Base-by-base conservation (phyloP, 2,888 invertebrate species). In the Ophion ellenae region DNA sequence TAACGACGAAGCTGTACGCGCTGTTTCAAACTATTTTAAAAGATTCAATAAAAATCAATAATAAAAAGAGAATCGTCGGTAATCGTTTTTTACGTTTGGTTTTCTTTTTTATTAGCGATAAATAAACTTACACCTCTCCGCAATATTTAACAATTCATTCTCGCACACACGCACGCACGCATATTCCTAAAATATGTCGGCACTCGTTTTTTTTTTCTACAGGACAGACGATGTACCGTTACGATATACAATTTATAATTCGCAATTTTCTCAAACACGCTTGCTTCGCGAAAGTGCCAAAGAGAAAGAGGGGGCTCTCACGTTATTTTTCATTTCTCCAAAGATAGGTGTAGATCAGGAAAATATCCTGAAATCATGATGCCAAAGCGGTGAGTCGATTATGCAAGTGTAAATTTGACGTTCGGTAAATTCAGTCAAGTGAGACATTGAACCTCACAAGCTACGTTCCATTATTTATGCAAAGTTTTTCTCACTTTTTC, bases 91-190 rank as follows among this genome's bases (percentile, higher is more conserved):
- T 53, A 32, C 47, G 6, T 59, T 47, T 20, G 64, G 70, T 83
- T 87, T 83, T 83, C 77, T 70, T 90, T 93, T 94, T 94, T 93
- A 94, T 94, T 94, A 94, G 93, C 91, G 93, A 94, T 93, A 94
- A 94, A 94, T 94, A 94, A 94, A 93, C 92, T 94, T 93, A 94
- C 93, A 94, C 92, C 92, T 93, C 92, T 94, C 93, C 93, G 94
- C 93, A 93, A 90, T 94, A 87, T 88, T 86, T 79, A 94, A 94
- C 94, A 94, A 94, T 91, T 88, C 92, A 87, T 89, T 90, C 90
- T 92, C 90, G 91, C 91, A 90, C 92, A 90, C 92, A 93, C 93
- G 94, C 93, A 93, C 93, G 93, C 86, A 90, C 91, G 69, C 59
- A 71, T 81, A 70, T 79, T 59, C 53, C 74, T 63, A 73, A 32